These are phyloP conservation scores for Drosophila meridionalis DNA, from an alignment of 2,888 invertebrate species.

Conservation along the genomic window DNA sequence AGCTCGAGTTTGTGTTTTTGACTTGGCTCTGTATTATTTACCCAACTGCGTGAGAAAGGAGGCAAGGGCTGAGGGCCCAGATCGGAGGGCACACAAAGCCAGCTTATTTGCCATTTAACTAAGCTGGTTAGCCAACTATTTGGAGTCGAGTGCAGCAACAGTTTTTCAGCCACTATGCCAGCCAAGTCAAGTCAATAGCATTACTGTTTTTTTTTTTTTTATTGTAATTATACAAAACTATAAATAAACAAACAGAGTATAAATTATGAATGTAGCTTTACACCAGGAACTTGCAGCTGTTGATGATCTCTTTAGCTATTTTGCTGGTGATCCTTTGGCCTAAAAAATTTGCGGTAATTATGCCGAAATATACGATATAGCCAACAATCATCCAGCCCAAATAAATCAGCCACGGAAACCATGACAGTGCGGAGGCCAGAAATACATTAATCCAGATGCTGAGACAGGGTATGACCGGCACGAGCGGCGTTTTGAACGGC, in stretches of 20 bases:
- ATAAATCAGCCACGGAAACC: background rate
- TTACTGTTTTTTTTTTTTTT: background rate
- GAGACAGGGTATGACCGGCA: slow-evolving; percentile 11
- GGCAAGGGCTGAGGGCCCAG: slow-evolving; percentile 12
- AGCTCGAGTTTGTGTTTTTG: slow-evolving; percentile 55
- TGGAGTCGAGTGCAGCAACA: slow-evolving; percentile 21
- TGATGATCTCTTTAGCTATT: background rate
- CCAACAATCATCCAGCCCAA: background rate
- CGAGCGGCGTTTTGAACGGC: background rate
- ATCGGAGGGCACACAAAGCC: slow-evolving; percentile 15
- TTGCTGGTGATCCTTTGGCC: background rate
- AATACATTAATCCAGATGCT: slow-evolving; percentile 9
- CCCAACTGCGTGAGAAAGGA: slow-evolving; percentile 30
- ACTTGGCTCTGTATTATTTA: slow-evolving; percentile 60
- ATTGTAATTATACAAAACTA: background rate
- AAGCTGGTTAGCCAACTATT: slow-evolving; percentile 69
- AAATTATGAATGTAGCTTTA: background rate
- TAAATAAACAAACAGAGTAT: background rate
- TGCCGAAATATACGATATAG: background rate
- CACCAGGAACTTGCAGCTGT: slow-evolving; percentile 1
- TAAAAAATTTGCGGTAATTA: background rate
- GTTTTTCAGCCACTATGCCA: background rate
- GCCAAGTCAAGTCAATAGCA: background rate
- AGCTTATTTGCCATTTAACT: slow-evolving; percentile 74
- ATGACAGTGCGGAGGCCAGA: background rate